phyloP scores from a whole-genome alignment of 2,888 invertebrate genomes.

The Eupithecia insigniata region DNA sequence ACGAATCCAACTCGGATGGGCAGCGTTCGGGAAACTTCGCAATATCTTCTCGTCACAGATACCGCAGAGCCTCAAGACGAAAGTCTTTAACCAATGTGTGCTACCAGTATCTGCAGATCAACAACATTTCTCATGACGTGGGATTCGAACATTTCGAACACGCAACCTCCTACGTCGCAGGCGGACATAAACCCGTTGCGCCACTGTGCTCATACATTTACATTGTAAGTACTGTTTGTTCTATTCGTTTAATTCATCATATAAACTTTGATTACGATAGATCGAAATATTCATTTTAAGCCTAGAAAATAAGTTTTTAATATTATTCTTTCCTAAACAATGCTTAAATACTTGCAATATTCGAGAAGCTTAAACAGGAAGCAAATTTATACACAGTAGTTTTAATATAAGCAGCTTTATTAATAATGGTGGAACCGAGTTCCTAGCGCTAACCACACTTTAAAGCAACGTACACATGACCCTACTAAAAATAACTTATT shows the following conservation, averaged over 20 bases:
- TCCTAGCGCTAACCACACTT: slow-evolving; percentile 57
- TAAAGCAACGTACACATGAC: slow-evolving; percentile 28
- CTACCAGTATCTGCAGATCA: too few species aligned
- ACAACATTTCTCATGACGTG: too few species aligned
- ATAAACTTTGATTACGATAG: not conserved
- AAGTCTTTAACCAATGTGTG: too few species aligned
- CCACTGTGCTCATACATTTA: too few species aligned
- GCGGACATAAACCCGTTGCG: too few species aligned
- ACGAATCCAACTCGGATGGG: too few species aligned
- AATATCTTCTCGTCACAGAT: too few species aligned
- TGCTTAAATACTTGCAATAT: slow-evolving; percentile 14
- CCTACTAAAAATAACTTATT: not conserved
- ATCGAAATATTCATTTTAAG: not conserved
- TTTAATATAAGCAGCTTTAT: slow-evolving; percentile 65
- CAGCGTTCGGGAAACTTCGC: too few species aligned
- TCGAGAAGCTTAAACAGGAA: slow-evolving; percentile 35
- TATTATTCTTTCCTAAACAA: not conserved
- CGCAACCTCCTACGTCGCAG: too few species aligned
- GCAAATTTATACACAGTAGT: slow-evolving; percentile 49
- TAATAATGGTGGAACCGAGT: slow-evolving; percentile 60
- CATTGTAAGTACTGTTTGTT: too few species aligned
- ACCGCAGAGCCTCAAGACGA: too few species aligned
- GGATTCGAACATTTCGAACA: too few species aligned
- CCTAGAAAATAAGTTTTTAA: not conserved
- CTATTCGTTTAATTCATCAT: not conserved